Evolutionary conservation across 2,113 vertebrate species (phyloP).

Genomic region (Xiphorhynchus elegans): DNA sequence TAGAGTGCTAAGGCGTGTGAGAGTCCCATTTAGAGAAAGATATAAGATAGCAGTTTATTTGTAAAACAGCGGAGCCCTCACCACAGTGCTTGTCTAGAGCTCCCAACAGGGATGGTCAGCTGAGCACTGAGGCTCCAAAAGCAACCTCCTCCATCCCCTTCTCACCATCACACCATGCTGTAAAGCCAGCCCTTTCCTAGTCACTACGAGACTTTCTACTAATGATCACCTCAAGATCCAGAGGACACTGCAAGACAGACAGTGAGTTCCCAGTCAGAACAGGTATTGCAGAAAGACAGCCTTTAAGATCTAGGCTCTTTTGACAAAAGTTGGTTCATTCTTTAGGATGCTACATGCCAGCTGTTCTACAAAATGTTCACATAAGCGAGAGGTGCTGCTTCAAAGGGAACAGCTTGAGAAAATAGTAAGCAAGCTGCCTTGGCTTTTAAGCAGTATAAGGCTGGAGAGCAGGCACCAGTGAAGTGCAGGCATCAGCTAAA

Average conservation of each 20-base stretch:
- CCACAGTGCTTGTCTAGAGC: background rate
- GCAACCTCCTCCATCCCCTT: background rate
- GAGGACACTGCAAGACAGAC: background rate
- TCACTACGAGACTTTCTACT: background rate
- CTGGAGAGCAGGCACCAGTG: background rate
- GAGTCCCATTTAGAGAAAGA: background rate
- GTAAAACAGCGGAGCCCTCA: background rate
- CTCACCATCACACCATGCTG: accelerated
- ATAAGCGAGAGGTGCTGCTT: background rate
- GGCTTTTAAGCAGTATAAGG: background rate
- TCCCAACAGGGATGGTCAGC: background rate
- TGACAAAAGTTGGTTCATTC: background rate
- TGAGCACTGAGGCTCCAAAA: background rate
- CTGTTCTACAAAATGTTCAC: background rate
- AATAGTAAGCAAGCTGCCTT: background rate
- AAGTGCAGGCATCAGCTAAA: background rate
- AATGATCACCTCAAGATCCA: background rate
- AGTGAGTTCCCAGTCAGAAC: background rate
- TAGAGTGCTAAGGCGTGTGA: background rate
- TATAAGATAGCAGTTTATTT: conserved; percentile 14
- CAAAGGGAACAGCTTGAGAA: background rate
- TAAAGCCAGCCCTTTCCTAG: background rate
- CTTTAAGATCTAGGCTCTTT: background rate
- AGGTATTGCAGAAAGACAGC: background rate
- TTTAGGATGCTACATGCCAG: background rate